Conservation (phyloP, 2,888 invertebrate genomes). For the Antheraea assamensis region DNA sequence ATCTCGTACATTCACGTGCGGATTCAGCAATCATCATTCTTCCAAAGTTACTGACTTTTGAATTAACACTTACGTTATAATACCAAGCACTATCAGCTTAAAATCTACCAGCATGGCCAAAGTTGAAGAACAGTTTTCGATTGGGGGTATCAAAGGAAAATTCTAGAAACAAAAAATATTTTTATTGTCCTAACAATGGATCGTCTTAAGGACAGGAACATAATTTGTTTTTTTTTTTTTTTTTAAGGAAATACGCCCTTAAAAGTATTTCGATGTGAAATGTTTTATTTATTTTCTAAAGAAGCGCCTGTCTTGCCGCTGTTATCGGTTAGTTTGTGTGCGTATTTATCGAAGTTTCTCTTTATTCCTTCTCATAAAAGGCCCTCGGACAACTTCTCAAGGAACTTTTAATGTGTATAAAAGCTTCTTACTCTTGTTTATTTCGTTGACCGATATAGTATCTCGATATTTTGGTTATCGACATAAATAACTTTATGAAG, state of each 20-base stretch:
- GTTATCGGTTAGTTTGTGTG: conserved; percentile 32
- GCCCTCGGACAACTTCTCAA: conserved; percentile 29
- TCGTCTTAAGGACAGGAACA: background rate
- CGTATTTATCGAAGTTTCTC: conserved; percentile 35
- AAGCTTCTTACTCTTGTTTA: conserved; percentile 43
- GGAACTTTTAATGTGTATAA: conserved; percentile 35
- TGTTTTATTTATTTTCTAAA: conserved; percentile 13
- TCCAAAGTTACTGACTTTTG: background rate
- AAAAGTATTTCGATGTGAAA: conserved; percentile 12
- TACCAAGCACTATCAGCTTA: background rate
- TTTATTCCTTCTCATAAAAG: conserved; percentile 33
- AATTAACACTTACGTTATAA: background rate
- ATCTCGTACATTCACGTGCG: background rate
- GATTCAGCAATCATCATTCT: background rate
- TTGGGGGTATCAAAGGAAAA: background rate
- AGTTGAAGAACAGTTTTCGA: background rate
- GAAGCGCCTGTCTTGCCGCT: background rate
- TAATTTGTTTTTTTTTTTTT: background rate
- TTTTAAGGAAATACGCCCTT: conserved; percentile 5
- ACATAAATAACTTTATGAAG: background rate
- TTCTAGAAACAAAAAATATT: background rate
- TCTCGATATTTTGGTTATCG: background rate
- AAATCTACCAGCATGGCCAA: background rate
- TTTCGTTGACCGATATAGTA: conserved; percentile 27
- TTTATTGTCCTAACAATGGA: conserved; percentile 4